These are phyloP conservation scores for Alexandromys fortis DNA, from an alignment of 2,113 vertebrate species.

Conservation along the genomic window DNA sequence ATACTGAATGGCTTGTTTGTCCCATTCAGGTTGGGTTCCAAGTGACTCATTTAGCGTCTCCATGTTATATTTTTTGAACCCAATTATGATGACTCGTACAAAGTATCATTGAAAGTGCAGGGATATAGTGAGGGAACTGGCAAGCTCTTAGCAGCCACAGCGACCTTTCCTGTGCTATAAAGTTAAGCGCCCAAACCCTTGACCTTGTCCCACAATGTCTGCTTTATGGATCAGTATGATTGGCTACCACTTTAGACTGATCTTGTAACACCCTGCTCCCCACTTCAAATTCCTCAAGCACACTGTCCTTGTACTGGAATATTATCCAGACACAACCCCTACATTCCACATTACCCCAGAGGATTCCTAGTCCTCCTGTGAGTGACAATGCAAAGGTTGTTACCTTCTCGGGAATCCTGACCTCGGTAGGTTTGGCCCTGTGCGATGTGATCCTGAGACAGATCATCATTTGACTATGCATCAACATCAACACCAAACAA, in stretches of 20 bases:
- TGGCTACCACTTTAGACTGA: background rate
- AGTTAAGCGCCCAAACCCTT: background rate
- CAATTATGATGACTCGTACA: background rate
- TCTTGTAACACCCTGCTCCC: background rate
- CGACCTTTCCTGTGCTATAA: background rate
- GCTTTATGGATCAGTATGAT: background rate
- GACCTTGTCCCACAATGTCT: background rate
- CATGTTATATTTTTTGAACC: background rate
- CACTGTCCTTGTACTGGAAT: background rate
- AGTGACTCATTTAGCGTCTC: slow-evolving; percentile 76
- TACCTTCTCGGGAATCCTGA: too few species aligned
- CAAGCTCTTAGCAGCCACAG: background rate
- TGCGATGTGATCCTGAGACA: too few species aligned
- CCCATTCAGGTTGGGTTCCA: slow-evolving; percentile 76
- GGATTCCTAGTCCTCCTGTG: background rate
- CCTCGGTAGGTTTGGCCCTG: too few species aligned
- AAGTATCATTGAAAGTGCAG: background rate
- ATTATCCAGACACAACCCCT: background rate
- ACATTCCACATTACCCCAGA: background rate
- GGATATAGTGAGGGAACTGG: background rate
- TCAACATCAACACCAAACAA: background rate
- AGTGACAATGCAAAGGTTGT: background rate
- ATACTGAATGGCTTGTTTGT: slow-evolving; percentile 75
- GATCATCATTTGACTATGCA: too few species aligned
- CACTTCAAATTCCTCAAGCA: background rate